Evolutionary conservation across 1,140 invertebrate genomes (phyloP).

Genomic region (Ips typographus): DNA sequence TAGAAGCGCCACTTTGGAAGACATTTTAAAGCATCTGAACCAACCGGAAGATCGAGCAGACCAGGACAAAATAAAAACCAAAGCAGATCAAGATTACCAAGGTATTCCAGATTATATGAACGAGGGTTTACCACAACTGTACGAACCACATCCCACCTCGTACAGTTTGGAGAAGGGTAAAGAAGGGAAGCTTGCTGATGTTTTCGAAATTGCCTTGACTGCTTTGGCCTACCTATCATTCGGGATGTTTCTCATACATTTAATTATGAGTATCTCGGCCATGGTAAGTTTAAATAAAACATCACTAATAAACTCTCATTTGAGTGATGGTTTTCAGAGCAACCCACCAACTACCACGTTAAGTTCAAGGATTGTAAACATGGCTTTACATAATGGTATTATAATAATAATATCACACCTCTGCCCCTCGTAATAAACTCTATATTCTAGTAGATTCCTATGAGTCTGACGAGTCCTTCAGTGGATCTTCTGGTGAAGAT

Average conservation of each 20-base stretch:
- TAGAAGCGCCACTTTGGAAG: conserved; percentile 60
- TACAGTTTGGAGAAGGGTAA: conserved; percentile 52
- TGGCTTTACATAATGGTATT: background rate
- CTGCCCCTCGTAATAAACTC: background rate
- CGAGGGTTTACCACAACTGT: background rate
- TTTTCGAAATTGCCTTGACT: conserved; percentile 76
- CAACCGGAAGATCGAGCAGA: conserved; percentile 16
- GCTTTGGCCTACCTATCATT: conserved; percentile 78
- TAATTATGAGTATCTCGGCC: conserved; percentile 69
- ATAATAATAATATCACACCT: background rate
- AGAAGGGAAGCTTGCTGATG: conserved; percentile 65
- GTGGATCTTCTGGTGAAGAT: background rate
- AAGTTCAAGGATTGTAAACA: conserved; percentile 5
- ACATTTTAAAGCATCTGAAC: conserved; percentile 60
- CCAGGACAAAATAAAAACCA: background rate
- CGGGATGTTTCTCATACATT: conserved; percentile 72
- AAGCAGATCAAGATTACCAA: conserved; percentile 14
- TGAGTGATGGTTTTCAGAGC: background rate
- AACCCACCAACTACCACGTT: background rate
- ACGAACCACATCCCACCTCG: conserved; percentile 8
- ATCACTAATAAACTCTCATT: background rate
- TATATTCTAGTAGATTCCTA: background rate
- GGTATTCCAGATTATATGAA: conserved; percentile 11
- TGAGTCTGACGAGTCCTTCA: background rate
- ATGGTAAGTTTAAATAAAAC: conserved; percentile 51